Conservation (phyloP, 2,888 invertebrate species). For the Leucoptera coffeella region DNA sequence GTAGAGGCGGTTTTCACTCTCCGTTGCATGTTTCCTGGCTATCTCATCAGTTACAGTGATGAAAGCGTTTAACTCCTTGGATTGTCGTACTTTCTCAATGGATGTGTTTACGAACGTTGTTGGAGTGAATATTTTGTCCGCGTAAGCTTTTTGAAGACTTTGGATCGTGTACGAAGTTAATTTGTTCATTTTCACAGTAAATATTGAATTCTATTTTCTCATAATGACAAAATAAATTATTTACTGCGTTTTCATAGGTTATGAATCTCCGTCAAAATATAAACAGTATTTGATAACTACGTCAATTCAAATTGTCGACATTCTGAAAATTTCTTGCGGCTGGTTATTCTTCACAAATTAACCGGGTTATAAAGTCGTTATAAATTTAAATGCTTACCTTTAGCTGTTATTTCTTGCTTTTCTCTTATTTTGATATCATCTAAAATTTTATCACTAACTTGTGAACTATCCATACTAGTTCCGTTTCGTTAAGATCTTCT, state of each 20-base stretch:
- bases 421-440: constrained; percentile 12
- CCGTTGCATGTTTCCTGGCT: constrained; percentile 53
- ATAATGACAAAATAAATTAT: no score
- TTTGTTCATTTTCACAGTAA: constrained; percentile 42
- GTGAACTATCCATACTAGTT: no score
- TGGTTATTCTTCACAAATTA: constrained; percentile 10
- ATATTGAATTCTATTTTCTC: constrained; percentile 1
- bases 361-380: constrained; percentile 11
- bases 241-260: constrained; percentile 10
- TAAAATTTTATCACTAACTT: background rate
- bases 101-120: constrained; percentile 36
- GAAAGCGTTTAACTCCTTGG: constrained; percentile 69
- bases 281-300: constrained; percentile 12
- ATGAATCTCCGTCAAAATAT: constrained; percentile 8
- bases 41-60: constrained; percentile 61
- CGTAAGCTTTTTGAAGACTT: constrained; percentile 33
- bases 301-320: constrained; percentile 8
- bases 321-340: background rate
- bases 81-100: constrained; percentile 32
- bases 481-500: no score
- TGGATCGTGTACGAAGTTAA: constrained; percentile 35
- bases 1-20: constrained; percentile 42
- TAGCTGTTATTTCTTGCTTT: constrained; percentile 16
- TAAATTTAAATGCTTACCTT: constrained; percentile 14
- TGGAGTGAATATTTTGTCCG: constrained; percentile 33